A percentile compares a stretch with the other conserved stretches of the same genome.
Evolutionary conservation across 2,113 vertebrate genomes (phyloP).

Genomic region (Solea solea): DNA sequence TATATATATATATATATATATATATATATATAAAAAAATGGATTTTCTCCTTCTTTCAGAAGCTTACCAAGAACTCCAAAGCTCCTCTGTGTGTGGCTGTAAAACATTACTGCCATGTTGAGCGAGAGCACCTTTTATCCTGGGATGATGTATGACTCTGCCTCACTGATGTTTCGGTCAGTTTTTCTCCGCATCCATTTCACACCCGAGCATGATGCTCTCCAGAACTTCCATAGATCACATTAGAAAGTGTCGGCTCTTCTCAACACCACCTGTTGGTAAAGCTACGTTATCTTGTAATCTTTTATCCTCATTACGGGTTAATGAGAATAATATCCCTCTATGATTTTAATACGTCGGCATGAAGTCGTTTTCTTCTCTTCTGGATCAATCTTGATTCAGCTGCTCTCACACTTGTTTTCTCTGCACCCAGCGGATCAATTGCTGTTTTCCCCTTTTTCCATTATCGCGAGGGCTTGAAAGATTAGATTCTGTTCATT

Average conservation of each 20-base stretch:
- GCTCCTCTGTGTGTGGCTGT: conserved; percentile 41
- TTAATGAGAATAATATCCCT: neutral
- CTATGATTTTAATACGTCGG: neutral
- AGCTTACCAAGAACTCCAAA: conserved; percentile 18
- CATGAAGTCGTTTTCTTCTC: conserved; percentile 1
- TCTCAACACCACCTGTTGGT: conserved; percentile 33
- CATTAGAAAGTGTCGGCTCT: conserved; percentile 48
- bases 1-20: too few species aligned
- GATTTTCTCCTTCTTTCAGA: too few species aligned
- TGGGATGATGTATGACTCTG: conserved; percentile 66
- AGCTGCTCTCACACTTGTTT: neutral
- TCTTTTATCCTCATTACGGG: conserved; percentile 29
- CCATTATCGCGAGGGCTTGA: neutral
- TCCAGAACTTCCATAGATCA: conserved; percentile 61
- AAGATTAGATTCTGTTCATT: conserved; percentile 2
- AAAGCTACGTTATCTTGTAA: neutral
- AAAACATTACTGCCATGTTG: conserved; percentile 60
- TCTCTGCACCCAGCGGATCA: neutral
- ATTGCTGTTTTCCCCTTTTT: neutral
- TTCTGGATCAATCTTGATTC: neutral
- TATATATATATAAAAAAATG: too few species aligned
- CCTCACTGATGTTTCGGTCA: conserved; percentile 72
- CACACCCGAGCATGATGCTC: conserved; percentile 45
- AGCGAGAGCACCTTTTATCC: conserved; percentile 69
- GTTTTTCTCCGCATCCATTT: conserved; percentile 73